Conservation (phyloP, 1,140 invertebrate genomes). For the Apis mellifera region DNA sequence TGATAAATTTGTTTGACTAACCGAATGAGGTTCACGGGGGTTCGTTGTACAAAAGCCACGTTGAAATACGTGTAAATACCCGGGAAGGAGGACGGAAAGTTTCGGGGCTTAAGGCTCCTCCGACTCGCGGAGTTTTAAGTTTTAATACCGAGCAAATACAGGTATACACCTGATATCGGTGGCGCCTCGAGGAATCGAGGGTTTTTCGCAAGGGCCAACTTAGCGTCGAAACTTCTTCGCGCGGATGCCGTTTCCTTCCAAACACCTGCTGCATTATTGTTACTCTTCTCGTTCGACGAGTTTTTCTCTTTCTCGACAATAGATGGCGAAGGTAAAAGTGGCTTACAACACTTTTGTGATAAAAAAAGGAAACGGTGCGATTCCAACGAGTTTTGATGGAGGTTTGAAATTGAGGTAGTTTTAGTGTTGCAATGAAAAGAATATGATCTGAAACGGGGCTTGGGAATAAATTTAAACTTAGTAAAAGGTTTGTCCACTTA, state of each 20-base stretch:
- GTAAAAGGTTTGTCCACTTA: too few species aligned
- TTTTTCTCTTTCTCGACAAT: not conserved
- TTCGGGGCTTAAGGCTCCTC: conserved; percentile 51
- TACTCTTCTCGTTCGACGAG: conserved; percentile 20
- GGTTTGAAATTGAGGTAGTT: too few species aligned
- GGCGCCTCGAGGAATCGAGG: conserved; percentile 44
- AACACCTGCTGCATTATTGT: conserved; percentile 55
- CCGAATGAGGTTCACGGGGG: conserved; percentile 52
- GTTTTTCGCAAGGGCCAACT: conserved; percentile 53
- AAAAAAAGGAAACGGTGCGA: not conserved
- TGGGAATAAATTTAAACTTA: too few species aligned
- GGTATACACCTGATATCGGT: conserved; percentile 49
- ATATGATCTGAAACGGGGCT: too few species aligned
- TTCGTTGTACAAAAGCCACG: conserved; percentile 51
- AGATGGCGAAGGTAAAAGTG: conserved; percentile 7
- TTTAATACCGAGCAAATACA: conserved; percentile 66
- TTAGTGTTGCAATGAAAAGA: too few species aligned
- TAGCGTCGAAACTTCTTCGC: conserved; percentile 50
- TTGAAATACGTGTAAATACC: conserved; percentile 64
- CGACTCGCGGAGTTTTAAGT: conserved; percentile 53
- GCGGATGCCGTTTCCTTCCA: conserved; percentile 43
- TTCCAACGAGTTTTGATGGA: not conserved
- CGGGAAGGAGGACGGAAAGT: conserved; percentile 59
- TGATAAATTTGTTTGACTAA: conserved; percentile 64
- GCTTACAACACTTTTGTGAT: conserved; percentile 34